These are phyloP conservation scores for Pitangus sulphuratus DNA, from an alignment of 2,797 vertebrate genomes.

Conservation along the genomic window DNA sequence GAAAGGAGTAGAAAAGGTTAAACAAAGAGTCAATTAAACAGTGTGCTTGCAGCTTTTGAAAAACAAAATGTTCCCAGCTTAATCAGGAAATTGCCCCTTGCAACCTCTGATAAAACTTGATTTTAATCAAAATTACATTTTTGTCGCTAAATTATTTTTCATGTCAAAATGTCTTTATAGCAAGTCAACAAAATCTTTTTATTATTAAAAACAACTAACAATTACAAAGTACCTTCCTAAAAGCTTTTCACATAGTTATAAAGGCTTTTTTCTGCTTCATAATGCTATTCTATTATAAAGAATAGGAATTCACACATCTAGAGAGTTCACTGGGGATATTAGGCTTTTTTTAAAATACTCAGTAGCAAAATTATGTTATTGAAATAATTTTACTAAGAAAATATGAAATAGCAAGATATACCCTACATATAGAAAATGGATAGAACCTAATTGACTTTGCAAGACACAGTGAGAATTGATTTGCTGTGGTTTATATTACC, in stretches of 20 bases:
- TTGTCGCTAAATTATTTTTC: not conserved
- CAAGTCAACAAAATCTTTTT: not conserved
- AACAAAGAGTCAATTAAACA: not conserved
- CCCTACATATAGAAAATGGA: rapidly evolving
- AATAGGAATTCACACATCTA: not conserved
- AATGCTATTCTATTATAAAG: not conserved
- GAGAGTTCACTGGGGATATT: not conserved
- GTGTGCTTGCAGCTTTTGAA: not conserved
- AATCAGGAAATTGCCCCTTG: not conserved
- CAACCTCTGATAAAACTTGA: not conserved
- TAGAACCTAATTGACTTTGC: not conserved
- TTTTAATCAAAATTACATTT: not conserved
- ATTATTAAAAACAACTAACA: not conserved
- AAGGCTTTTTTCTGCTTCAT: not conserved
- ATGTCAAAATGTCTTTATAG: not conserved
- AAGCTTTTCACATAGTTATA: not conserved
- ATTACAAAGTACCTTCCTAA: not conserved
- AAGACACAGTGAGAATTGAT: not conserved
- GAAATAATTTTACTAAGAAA: not conserved
- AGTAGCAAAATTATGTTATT: not conserved
- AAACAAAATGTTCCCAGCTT: not conserved
- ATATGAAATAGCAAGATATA: rapidly evolving
- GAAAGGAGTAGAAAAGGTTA: not conserved
- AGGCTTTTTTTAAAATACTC: not conserved
- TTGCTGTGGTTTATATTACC: not conserved